These are phyloP conservation scores for Thymelicus lineola DNA, from an alignment of 2,888 invertebrate genomes.

Conservation along the genomic window DNA sequence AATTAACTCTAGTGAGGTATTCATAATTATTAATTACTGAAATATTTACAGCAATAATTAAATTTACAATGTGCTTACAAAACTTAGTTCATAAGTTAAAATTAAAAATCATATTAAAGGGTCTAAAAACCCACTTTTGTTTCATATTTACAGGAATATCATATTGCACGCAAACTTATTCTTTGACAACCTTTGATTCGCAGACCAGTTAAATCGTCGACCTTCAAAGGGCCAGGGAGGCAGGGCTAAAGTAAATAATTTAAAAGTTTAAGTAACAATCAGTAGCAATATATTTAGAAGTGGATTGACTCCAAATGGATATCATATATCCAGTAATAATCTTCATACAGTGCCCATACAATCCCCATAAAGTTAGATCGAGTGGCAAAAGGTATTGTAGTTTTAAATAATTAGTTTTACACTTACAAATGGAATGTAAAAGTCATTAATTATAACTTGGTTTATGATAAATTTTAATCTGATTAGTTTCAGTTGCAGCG, in stretches of 20 bases:
- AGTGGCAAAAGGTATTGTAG: slow-evolving; percentile 15
- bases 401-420: slow-evolving; percentile 5
- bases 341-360: not conserved
- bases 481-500: slow-evolving; percentile 14
- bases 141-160: slow-evolving; percentile 22
- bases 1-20: slow-evolving; percentile 12
- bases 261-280: not conserved
- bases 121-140: slow-evolving; percentile 10
- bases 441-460: slow-evolving; percentile 51
- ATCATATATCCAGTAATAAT: slow-evolving; percentile 3
- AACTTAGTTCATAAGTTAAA: not conserved
- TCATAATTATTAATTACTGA: not conserved
- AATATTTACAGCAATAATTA: not conserved
- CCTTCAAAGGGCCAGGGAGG: slow-evolving; percentile 4
- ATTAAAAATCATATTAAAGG: not conserved
- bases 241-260: slow-evolving; percentile 5
- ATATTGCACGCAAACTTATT: slow-evolving; percentile 12
- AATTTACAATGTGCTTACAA: not conserved
- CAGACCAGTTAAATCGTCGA: slow-evolving; percentile 7
- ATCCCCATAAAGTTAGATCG: not conserved
- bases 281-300: not conserved
- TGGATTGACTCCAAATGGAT: not conserved
- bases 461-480: slow-evolving; percentile 4
- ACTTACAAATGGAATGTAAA: not conserved
- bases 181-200: slow-evolving; percentile 8